Evolutionary conservation across 2,797 vertebrate species (phyloP).

Genomic region (Thamnophis elegans): DNA sequence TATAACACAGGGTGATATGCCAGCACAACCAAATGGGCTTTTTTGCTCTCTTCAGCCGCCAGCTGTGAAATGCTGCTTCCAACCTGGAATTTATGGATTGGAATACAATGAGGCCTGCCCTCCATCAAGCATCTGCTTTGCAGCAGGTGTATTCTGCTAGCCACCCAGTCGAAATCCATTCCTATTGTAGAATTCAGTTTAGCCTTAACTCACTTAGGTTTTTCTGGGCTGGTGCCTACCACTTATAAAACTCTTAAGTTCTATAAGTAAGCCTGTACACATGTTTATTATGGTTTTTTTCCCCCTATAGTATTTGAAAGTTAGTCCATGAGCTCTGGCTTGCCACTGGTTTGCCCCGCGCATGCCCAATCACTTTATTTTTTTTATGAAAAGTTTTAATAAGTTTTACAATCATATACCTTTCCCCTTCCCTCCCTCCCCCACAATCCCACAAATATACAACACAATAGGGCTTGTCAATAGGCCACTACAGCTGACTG

Average conservation of each 20-base stretch:
- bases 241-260: background rate
- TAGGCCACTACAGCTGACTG: no score
- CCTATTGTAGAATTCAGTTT: constrained; percentile 11
- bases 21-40: constrained; percentile 62
- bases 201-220: constrained; percentile 21
- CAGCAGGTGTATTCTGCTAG: constrained; percentile 51
- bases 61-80: constrained; percentile 50
- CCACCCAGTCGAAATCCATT: constrained; percentile 31
- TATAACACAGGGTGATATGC: constrained; percentile 62
- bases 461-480: no score
- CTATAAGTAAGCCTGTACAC: background rate
- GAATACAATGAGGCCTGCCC: constrained; percentile 23
- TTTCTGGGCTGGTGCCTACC: constrained; percentile 13
- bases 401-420: no score
- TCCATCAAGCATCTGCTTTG: constrained; percentile 26
- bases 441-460: no score
- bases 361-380: no score
- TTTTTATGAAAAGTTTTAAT: no score
- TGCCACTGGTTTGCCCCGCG: no score
- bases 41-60: constrained; percentile 37
- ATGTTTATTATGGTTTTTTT: background rate
- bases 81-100: constrained; percentile 51
- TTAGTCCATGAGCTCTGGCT: background rate
- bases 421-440: no score
- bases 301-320: background rate